Conservation (phyloP, 30 jellyfish, hydroid and myxozoan genomes). For the Aurelia coerulea region DNA sequence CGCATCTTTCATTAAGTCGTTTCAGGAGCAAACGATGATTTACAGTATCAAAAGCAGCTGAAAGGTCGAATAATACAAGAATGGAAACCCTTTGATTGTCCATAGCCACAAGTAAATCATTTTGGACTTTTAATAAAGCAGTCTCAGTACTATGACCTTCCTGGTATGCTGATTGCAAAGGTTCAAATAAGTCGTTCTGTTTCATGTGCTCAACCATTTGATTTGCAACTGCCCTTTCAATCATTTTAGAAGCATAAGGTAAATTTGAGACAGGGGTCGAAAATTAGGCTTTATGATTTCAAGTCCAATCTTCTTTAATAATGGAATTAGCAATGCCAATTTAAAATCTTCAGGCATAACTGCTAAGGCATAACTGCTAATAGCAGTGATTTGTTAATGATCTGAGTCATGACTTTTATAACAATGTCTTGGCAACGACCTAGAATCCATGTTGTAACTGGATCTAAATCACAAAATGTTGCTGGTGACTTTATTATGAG, state of each 20-base stretch:
- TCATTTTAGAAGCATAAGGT: constrained; percentile 57
- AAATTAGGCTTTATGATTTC: constrained; percentile 41
- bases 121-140: constrained; percentile 51
- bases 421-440: constrained; percentile 37
- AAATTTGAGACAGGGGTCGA: constrained; percentile 64
- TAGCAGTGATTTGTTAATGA: constrained; percentile 31
- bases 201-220: constrained; percentile 58
- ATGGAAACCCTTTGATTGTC: constrained; percentile 48
- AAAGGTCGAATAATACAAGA: constrained; percentile 52
- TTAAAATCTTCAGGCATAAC: constrained; percentile 19
- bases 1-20: constrained; percentile 55
- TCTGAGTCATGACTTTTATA: constrained; percentile 31
- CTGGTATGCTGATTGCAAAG: constrained; percentile 58
- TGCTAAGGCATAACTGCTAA: constrained; percentile 36
- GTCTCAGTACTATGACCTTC: constrained; percentile 69
- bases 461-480: constrained; percentile 51
- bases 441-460: constrained; percentile 55
- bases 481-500: constrained; percentile 34
- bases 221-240: constrained; percentile 57
- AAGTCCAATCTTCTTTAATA: constrained; percentile 56
- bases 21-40: constrained; percentile 50
- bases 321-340: constrained; percentile 27
- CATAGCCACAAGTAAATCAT: constrained; percentile 43
- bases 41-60: constrained; percentile 68
- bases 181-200: constrained; percentile 44